These are phyloP conservation scores for Aythya baeri DNA, from an alignment of 2,113 vertebrate genomes.

Conservation along the genomic window DNA sequence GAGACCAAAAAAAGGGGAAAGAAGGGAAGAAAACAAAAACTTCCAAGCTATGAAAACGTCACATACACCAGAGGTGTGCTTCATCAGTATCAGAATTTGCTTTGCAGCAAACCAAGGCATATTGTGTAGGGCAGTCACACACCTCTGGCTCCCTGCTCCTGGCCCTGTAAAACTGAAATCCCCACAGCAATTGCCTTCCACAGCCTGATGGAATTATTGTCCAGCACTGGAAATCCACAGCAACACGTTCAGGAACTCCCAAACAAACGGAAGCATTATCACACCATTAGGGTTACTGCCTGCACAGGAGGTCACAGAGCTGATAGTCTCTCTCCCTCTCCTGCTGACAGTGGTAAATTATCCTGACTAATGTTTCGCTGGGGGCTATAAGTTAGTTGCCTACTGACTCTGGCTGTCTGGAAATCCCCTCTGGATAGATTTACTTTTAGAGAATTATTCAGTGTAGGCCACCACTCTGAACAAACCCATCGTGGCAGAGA, in stretches of 20 bases:
- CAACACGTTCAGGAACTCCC: background rate
- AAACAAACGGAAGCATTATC: background rate
- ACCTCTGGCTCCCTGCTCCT: background rate
- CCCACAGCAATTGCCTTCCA: background rate
- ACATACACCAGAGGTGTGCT: background rate
- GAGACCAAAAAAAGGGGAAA: background rate
- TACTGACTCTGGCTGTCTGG: slow-evolving; percentile 59
- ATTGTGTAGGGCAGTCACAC: background rate
- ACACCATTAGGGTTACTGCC: background rate
- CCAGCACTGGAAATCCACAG: background rate
- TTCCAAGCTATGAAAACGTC: slow-evolving; percentile 5
- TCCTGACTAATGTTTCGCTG: slow-evolving; percentile 1
- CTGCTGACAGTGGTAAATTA: slow-evolving; percentile 38
- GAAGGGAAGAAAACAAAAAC: background rate
- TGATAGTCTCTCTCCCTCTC: background rate
- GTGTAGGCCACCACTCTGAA: slow-evolving; percentile 16
- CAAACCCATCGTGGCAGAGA: slow-evolving; percentile 45
- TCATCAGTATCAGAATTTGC: background rate
- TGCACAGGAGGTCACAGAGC: background rate
- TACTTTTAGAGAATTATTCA: slow-evolving; percentile 58
- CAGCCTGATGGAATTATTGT: background rate
- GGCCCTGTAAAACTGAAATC: background rate
- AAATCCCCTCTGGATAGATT: slow-evolving; percentile 67
- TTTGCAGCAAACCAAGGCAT: background rate
- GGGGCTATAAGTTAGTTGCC: slow-evolving; percentile 48